These are phyloP conservation scores for Dendrolimus houi DNA, from an alignment of 2,888 invertebrate genomes.

Conservation along the genomic window DNA sequence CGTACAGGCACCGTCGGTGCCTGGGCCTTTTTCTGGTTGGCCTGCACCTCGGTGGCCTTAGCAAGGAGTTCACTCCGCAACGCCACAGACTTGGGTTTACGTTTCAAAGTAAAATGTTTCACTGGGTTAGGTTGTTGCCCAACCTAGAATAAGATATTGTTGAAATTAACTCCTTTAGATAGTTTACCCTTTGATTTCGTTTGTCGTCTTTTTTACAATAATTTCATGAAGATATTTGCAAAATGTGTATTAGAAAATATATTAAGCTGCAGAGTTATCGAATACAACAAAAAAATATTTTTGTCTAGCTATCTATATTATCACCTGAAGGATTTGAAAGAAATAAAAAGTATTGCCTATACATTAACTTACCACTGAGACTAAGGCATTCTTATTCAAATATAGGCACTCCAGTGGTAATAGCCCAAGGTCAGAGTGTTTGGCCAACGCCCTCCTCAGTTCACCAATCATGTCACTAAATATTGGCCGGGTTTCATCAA, in stretches of 20 bases:
- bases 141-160: slow-evolving; percentile 61
- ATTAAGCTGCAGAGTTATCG: no score
- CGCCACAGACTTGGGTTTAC: slow-evolving; percentile 96
- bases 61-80: slow-evolving; percentile 92
- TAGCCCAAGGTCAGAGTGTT: slow-evolving; percentile 90
- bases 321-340: no score
- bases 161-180: no score
- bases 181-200: no score
- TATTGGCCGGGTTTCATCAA: slow-evolving; percentile 92
- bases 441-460: slow-evolving; percentile 86
- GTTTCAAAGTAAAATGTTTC: slow-evolving; percentile 94
- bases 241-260: no score
- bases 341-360: background rate
- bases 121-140: slow-evolving; percentile 88
- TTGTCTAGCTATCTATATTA: no score
- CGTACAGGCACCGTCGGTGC: slow-evolving; percentile 93
- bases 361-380: slow-evolving; percentile 82
- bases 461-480: slow-evolving; percentile 93
- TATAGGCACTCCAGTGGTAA: slow-evolving; percentile 97
- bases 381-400: slow-evolving; percentile 93
- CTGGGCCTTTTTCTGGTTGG: slow-evolving; percentile 90
- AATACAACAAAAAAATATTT: no score
- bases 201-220: no score
- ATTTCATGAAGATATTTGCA: no score
- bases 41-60: slow-evolving; percentile 93